Base-by-base conservation (phyloP, 2,113 vertebrate genomes). In the Lethenteron camtschaticum region DNA sequence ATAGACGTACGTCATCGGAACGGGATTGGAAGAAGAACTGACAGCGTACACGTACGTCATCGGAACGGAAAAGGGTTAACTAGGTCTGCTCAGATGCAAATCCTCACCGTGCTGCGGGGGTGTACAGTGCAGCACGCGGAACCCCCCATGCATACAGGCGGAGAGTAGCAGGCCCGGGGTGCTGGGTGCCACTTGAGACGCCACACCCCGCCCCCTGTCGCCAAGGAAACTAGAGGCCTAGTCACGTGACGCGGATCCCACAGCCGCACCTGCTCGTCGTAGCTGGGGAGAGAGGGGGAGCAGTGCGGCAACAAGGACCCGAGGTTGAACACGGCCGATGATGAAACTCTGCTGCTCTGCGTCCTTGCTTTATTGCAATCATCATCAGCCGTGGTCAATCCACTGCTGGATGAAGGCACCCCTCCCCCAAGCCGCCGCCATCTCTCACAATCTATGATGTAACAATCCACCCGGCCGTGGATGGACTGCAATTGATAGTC, bases 151-250 rank as follows among this genome's bases (percentile, higher is more conserved):
- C 63, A 66, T 66, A 66, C n/a, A n/a, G 9, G 63, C 63, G 24
- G 63, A n/a, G n/a, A 66, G 10, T 10, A 66, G 63, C n/a, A 66
- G 2, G 8, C 63, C 63, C 10, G n/a, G n/a, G 63, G n/a, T n/a
- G n/a, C 63, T 66, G n/a, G 63, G 24, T 66, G 63, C 63, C 63
- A 66, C 63, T 66, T 66, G n/a, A 66, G 63, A n/a, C 63, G 63
- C 63, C 63, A 66, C 63, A 66, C 63, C 9, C 63, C 63, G 10
- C 63, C 63, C 24, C 63, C 63, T 41, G 41, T 41, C 41, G 41
- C 41, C 41, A 41, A 41, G 41, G 41, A 41, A 41, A 41, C 41
- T 41, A 41, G 41, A 41, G 41, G 41, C 41, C 41, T 5, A 41
- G 41, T 41, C 63, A 66, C 63, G n/a, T 66, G n/a, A 24, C 63